Evolutionary conservation across 2,797 vertebrate species (phyloP).

Genomic region (Hippocampus kuda): DNA sequence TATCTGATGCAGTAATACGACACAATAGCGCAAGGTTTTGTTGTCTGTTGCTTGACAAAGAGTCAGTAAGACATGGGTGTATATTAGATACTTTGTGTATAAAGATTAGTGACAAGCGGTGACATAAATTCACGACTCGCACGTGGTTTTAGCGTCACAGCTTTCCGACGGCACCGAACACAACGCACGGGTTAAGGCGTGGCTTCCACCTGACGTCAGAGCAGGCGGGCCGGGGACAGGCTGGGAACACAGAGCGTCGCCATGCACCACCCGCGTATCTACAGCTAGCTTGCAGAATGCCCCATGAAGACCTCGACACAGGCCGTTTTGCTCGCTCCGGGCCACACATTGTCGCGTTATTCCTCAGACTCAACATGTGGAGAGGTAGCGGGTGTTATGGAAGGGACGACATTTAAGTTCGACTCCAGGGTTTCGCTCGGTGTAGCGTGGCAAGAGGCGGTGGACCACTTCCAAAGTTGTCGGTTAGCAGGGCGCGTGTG

Average conservation of each 20-base stretch:
- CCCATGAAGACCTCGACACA: conserved; percentile 31
- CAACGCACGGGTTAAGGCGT: conserved; percentile 19
- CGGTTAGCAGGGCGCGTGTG: conserved; percentile 53
- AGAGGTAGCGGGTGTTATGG: conserved; percentile 14
- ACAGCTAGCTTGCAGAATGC: conserved; percentile 38
- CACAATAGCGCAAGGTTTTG: background rate
- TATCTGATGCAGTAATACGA: background rate
- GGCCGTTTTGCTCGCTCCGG: conserved; percentile 20
- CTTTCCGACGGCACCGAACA: conserved; percentile 26
- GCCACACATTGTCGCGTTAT: conserved; percentile 5
- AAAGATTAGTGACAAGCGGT: background rate
- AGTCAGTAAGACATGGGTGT: background rate
- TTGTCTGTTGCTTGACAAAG: background rate
- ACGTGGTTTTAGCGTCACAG: background rate
- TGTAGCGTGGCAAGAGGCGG: conserved; percentile 50
- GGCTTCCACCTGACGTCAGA: conserved; percentile 30
- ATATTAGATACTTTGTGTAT: background rate
- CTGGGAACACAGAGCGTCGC: conserved; percentile 43
- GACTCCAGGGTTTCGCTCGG: conserved; percentile 39
- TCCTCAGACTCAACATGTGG: conserved; percentile 17
- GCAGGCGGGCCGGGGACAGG: conserved; percentile 26
- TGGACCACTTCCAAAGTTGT: conserved; percentile 56
- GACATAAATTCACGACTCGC: background rate
- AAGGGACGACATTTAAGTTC: conserved; percentile 38
- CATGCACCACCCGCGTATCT: conserved; percentile 38